Evolutionary conservation across 53 echinoderm and acorn worm species (phyloP), one percentile per base, ranked within the genome.

Genomic region (Glandiceps talaboti): DNA sequence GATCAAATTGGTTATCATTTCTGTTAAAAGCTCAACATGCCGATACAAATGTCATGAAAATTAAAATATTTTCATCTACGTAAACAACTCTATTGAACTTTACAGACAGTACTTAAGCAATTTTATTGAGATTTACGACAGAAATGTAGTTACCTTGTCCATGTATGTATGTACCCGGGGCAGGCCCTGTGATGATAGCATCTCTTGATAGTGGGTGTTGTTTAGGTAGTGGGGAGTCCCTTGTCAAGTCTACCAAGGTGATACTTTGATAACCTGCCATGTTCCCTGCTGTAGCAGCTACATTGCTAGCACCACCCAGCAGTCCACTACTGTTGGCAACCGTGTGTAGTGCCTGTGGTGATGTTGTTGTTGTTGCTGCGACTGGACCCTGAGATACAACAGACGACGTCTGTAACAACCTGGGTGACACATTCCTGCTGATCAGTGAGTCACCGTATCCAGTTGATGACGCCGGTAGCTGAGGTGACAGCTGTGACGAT

Each of bases 101-200:
- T n/a, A n/a, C n/a, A n/a, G n/a, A n/a, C n/a, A n/a, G n/a, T n/a
- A n/a, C n/a, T n/a, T n/a, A n/a, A n/a, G n/a, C n/a, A n/a, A n/a
- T n/a, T n/a, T n/a, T n/a, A n/a, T n/a, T n/a, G n/a, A n/a, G n/a
- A n/a, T n/a, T n/a, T n/a, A n/a, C n/a, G n/a, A n/a, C n/a, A n/a
- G n/a, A n/a, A n/a, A n/a, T n/a, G n/a, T n/a, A n/a, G n/a, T n/a
- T n/a, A n/a, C 64, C 64, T 12, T 45, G 64, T 6, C 64, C 64
- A 45, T 93, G 90, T 78, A 79, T 89, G 81, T 30, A 90, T 0
- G 93, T 93, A 14, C 93, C 90, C 14, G 90, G 90, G 26, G 90
- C 93, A 27, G 93, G 93, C 75, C 93, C 90, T 20, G 93, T 93
- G 74, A 93, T 93, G 31, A 93, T 88, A 28, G 90, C 93, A 84